phyloP scores from a whole-genome alignment of 2,113 vertebrate species.

The Ciconia boyciana region DNA sequence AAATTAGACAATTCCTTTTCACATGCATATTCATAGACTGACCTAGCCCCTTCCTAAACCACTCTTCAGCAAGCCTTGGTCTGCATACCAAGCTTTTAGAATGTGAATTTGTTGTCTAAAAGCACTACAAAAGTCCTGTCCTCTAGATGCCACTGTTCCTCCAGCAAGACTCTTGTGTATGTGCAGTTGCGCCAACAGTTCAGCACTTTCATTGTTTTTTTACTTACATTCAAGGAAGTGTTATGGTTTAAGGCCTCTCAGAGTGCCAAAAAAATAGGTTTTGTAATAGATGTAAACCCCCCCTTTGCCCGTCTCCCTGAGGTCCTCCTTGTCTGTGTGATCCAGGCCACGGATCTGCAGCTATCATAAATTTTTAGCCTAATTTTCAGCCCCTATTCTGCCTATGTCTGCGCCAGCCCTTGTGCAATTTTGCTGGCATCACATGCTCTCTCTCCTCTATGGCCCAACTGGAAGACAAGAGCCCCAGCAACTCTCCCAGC shows the following conservation, averaged over 20 bases:
- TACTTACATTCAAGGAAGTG: background rate
- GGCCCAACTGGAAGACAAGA: background rate
- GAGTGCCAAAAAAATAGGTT: background rate
- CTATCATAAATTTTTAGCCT: background rate
- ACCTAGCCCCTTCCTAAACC: background rate
- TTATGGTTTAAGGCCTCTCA: background rate
- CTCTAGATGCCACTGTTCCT: slow-evolving; percentile 30
- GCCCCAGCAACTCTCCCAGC: background rate
- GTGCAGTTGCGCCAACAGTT: background rate
- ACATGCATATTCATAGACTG: fast-evolving
- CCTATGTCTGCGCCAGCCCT: background rate
- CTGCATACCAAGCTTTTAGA: background rate
- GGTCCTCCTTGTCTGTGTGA: background rate
- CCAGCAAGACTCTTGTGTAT: background rate
- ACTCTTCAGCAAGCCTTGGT: background rate
- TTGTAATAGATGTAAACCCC: background rate
- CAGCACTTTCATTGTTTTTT: background rate
- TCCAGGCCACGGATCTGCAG: background rate
- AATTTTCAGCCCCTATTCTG: background rate
- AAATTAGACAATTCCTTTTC: background rate
- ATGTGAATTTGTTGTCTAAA: background rate
- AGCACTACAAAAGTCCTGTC: background rate
- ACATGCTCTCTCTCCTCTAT: background rate
- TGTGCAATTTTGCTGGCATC: background rate
- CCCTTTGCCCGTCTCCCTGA: background rate